Evolutionary conservation across 1,140 invertebrate species (phyloP).

Genomic region (Aphelenchoides fujianensis): DNA sequence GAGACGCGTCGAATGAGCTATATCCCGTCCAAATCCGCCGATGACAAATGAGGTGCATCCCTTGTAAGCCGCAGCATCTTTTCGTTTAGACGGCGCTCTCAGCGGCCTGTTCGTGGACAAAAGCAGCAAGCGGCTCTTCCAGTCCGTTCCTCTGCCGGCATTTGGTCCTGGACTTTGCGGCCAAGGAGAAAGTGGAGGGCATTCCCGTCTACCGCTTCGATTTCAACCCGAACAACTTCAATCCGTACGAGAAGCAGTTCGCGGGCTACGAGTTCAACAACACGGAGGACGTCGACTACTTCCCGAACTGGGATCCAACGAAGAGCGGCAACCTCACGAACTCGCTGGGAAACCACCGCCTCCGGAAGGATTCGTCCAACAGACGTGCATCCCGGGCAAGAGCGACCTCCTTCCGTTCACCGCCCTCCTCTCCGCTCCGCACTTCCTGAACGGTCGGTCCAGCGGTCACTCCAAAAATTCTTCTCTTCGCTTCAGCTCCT

Average conservation of each 20-base stretch:
- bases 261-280: not conserved
- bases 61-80: not conserved
- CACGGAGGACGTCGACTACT: conserved; percentile 10
- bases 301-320: not conserved
- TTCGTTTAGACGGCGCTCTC: conserved; percentile 5
- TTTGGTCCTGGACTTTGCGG: not conserved
- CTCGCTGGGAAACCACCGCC: too few relatives aligned
- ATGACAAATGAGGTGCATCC: not conserved
- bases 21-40: too few relatives aligned
- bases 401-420: not conserved
- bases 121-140: not conserved
- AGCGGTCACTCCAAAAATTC: not conserved
- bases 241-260: conserved; percentile 11
- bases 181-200: not conserved
- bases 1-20: too few relatives aligned
- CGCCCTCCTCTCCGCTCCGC: not conserved
- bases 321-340: too few relatives aligned
- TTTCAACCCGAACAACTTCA: conserved; percentile 6
- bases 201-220: not conserved
- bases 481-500: conserved; percentile 4
- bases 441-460: not conserved
- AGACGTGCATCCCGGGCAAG: conserved; percentile 13
- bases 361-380: conserved; percentile 9
- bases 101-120: conserved; percentile 15
- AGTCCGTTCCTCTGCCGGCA: conserved; percentile 19